These are phyloP conservation scores for Lophotriccus pileatus DNA, from an alignment of 2,797 vertebrate species.

Conservation along the genomic window DNA sequence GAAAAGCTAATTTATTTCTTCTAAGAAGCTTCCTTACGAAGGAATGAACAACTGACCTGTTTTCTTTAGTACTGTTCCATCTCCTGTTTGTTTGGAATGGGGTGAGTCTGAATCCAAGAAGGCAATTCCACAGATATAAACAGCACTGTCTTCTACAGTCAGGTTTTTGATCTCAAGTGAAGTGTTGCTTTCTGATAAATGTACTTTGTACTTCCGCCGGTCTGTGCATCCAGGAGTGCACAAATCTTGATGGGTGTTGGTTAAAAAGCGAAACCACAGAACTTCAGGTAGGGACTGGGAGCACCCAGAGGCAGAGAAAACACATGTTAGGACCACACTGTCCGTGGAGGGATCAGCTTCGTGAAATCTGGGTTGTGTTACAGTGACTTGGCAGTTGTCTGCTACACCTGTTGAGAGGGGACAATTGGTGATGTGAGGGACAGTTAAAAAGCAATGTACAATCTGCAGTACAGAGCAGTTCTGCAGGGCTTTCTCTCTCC, in stretches of 20 bases:
- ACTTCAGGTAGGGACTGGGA: rapidly evolving
- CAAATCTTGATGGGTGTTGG: conserved; percentile 2
- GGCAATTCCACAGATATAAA: conserved; percentile 77
- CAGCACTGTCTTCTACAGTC: conserved; percentile 61
- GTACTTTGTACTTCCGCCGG: conserved; percentile 38
- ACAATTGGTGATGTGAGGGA: not conserved
- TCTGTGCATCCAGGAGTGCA: not conserved
- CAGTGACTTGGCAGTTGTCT: conserved; percentile 34
- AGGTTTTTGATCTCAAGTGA: conserved; percentile 60
- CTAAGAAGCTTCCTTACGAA: not conserved
- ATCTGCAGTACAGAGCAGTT: not conserved
- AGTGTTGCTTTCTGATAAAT: not conserved
- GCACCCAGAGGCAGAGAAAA: conserved; percentile 48
- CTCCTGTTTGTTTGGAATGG: conserved; percentile 61
- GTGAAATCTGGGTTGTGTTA: conserved; percentile 56
- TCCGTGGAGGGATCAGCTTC: not conserved
- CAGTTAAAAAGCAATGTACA: not conserved
- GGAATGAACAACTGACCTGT: conserved; percentile 69
- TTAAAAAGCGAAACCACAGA: conserved; percentile 75
- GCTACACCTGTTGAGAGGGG: conserved; percentile 40
- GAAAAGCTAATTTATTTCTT: not conserved
- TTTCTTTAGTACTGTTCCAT: conserved; percentile 66
- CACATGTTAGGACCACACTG: conserved; percentile 32
- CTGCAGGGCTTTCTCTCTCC: not conserved
- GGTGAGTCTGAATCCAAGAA: not conserved